Base-by-base conservation (phyloP, 92 coral and sea anemone species). In the Palythoa heliodiscus region DNA sequence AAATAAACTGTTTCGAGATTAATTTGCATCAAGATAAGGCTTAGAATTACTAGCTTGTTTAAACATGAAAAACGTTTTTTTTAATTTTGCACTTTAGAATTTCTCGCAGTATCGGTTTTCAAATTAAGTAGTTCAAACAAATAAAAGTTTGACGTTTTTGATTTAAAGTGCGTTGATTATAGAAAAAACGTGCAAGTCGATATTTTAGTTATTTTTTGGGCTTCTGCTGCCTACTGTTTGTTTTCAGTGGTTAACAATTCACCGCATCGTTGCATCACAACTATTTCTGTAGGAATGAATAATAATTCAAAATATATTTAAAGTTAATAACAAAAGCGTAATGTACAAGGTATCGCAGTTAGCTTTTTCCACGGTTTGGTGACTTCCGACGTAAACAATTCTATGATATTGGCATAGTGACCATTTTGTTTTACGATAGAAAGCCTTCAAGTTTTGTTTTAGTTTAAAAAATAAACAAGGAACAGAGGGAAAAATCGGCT, bases 31-130 rank as follows among this genome's bases (percentile, higher is more conserved):
- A 39, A 20, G 35, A 35, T 17, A 77, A 76, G 29, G 22, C 54
- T 80, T 3, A n/a, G 57, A 66, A 80, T 64, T 47, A 20, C 84
- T n/a, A n/a, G n/a, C n/a, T 80, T 66, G 84, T 80, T 68, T 20
- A 80, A 80, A 80, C 84, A 63, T 23, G 84, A 13, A 64, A 43
- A 66, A 67, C 70, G 7, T 58, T 22, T 61, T 11, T 22, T 43
- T 29, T 25, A 66, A 64, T 24, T 68, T 2, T 38, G 35, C 39
- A 10, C 24, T n/a, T 19, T 11, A 17, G 60, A 48, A 23, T 70
- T 23, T 13, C 39, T 39, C 2, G n/a, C 11, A 57, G 13, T 57
- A 57, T 13, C n/a, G n/a, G n/a, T 57, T 14, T 58, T 58, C 64
- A 43, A 43, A 4, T 43, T 43, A 43, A 43, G 50, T 5, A 43